phyloP scores from a whole-genome alignment of 2,797 vertebrate species.

The Anas bernieri region DNA sequence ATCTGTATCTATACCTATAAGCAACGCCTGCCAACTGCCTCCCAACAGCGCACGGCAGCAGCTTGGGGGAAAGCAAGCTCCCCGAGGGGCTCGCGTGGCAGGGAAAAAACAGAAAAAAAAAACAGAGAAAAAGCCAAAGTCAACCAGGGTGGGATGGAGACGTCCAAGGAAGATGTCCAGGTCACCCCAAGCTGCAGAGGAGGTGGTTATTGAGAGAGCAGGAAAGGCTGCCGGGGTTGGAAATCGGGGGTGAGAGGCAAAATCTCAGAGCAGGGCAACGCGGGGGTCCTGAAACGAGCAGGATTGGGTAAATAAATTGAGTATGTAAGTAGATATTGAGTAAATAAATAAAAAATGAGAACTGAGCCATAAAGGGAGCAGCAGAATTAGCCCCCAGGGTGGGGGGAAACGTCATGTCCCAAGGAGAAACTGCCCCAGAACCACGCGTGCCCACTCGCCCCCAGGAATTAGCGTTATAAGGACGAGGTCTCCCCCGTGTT shows the following conservation, averaged over 20 bases:
- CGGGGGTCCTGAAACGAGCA: neutral
- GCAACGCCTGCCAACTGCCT: conserved; percentile 45
- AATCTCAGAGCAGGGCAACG: rapidly evolving
- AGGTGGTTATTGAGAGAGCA: neutral
- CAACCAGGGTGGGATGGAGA: neutral
- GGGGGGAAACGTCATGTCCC: conserved; percentile 10
- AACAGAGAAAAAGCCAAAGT: neutral
- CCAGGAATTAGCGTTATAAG: neutral
- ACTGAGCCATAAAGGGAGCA: neutral
- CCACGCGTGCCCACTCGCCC: neutral
- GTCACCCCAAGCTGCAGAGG: neutral
- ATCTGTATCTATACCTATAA: neutral
- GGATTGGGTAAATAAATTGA: neutral
- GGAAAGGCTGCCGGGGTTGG: rapidly evolving
- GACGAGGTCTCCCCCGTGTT: neutral
- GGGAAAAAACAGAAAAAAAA: neutral
- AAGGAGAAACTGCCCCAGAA: conserved; percentile 41
- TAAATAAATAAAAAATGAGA: neutral
- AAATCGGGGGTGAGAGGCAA: neutral
- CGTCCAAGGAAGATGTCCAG: neutral
- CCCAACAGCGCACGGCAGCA: conserved; percentile 22
- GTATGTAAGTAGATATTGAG: too few species aligned
- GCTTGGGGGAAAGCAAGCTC: conserved; percentile 12
- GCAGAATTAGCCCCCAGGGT: conserved; percentile 13
- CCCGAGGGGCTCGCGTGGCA: neutral